These are phyloP conservation scores for Catharus bicknelli DNA, from an alignment of 2,113 vertebrate species.

Conservation along the genomic window DNA sequence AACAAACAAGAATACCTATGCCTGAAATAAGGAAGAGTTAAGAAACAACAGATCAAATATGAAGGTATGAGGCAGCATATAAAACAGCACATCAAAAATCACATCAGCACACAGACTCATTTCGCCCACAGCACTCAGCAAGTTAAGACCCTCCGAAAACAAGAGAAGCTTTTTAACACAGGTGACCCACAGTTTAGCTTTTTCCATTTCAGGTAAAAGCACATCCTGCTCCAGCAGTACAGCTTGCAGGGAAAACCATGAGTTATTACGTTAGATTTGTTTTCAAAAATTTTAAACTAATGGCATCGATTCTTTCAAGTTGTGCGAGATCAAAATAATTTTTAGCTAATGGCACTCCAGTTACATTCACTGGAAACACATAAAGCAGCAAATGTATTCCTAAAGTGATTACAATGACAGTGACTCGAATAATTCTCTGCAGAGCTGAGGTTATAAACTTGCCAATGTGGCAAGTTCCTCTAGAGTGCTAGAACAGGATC, in stretches of 20 bases:
- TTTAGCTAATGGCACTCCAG: not conserved
- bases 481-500: not conserved
- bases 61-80: rapidly evolving
- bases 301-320: not conserved
- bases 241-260: not conserved
- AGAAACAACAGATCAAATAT: not conserved
- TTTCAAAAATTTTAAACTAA: not conserved
- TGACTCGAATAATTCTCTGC: not conserved
- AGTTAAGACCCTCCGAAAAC: not conserved
- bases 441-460: not conserved
- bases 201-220: not conserved
- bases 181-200: not conserved
- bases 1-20: not conserved
- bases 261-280: not conserved
- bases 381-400: not conserved
- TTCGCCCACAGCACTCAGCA: rapidly evolving
- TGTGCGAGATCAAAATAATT: not conserved
- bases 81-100: not conserved
- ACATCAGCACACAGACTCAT: not conserved
- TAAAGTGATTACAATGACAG: not conserved
- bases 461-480: rapidly evolving
- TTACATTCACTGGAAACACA: not conserved
- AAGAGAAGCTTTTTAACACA: not conserved
- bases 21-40: not conserved
- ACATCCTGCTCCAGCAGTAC: not conserved